Percentiles rank a stretch among this genome's conserved stretches.
phyloP scores from a whole-genome alignment of 2,888 invertebrate genomes.

The Deroplatys truncata region DNA sequence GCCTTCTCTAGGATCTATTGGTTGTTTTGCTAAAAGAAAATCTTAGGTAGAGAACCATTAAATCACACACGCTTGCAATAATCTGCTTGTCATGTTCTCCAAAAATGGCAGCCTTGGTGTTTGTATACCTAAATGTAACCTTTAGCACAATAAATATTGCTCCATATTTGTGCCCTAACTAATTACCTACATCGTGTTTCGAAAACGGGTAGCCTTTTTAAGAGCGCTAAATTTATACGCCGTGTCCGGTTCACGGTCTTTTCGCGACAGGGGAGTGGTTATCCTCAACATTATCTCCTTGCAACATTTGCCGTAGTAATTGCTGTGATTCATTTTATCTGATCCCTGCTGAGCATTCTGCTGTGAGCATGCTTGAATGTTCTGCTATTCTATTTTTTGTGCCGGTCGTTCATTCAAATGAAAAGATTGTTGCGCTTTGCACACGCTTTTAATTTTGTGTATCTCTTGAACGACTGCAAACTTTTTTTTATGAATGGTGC shows the following conservation, averaged over 20 bases:
- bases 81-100: no score
- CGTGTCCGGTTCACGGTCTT: not conserved
- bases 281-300: not conserved
- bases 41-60: no score
- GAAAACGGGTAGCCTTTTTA: not conserved
- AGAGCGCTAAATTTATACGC: not conserved
- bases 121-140: not conserved
- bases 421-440: not conserved
- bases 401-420: not conserved
- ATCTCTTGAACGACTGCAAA: no score
- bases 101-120: no score
- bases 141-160: not conserved
- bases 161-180: not conserved
- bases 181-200: not conserved
- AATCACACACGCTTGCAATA: no score
- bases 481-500: no score
- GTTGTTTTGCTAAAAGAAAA: no score
- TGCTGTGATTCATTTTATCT: not conserved
- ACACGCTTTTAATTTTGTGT: no score
- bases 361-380: not conserved
- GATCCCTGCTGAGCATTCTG: not conserved
- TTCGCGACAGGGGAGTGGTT: not conserved
- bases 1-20: no score
- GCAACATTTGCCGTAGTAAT: not conserved
- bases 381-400: not conserved